Percentiles rank a stretch among this genome's conserved stretches.
phyloP scores from a whole-genome alignment of 1,140 invertebrate genomes.

The Lucilia sericata region DNA sequence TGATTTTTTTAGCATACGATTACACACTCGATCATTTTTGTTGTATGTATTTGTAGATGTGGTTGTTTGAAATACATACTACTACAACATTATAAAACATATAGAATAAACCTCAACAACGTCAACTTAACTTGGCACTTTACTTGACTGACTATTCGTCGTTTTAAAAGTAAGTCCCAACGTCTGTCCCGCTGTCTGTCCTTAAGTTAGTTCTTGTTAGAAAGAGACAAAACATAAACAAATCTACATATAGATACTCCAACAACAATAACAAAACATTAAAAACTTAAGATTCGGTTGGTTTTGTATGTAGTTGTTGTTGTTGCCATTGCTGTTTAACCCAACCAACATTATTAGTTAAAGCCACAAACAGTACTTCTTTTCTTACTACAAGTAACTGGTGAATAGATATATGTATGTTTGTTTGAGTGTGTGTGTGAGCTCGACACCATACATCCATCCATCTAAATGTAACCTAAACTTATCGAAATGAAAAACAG shows the following conservation, averaged over 20 bases:
- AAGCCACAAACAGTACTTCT: constrained; percentile 24
- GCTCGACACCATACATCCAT: background rate
- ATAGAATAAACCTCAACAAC: background rate
- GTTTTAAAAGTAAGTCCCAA: too few relatives aligned
- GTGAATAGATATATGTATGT: background rate
- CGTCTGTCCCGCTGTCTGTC: background rate
- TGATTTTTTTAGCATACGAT: constrained; percentile 34
- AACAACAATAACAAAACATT: constrained; percentile 13
- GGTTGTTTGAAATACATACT: background rate
- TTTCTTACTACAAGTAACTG: background rate
- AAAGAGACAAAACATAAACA: constrained; percentile 42
- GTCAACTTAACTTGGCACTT: background rate
- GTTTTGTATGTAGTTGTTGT: too few relatives aligned
- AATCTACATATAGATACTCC: constrained; percentile 30
- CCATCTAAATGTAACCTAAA: constrained; percentile 38
- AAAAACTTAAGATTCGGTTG: background rate
- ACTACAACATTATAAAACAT: background rate
- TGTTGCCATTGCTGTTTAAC: background rate
- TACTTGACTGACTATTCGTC: background rate
- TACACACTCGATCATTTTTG: constrained; percentile 39
- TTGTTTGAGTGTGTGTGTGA: background rate
- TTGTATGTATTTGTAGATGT: background rate
- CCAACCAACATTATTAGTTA: background rate
- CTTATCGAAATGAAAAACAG: constrained; percentile 42
- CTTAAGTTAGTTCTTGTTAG: background rate